Conservation (phyloP, 1,140 invertebrate species). For the Semibalanus balanoides region DNA sequence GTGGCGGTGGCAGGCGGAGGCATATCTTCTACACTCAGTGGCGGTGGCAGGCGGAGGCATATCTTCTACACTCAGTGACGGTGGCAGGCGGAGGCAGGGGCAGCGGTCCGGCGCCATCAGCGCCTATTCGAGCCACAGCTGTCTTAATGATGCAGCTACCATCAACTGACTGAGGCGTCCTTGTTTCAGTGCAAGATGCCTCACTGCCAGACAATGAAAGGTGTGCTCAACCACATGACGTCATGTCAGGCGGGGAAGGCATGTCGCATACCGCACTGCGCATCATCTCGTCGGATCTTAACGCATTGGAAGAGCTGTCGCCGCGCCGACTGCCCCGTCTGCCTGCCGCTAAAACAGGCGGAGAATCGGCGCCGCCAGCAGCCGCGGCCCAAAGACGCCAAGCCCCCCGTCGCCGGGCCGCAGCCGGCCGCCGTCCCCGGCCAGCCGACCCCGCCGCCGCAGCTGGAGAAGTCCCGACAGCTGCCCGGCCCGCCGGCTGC, state of each 20-base stretch:
- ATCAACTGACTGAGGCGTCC: too few relatives aligned
- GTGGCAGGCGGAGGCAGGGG: too few relatives aligned
- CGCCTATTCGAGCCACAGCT: too few relatives aligned
- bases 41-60: too few relatives aligned
- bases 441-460: too few relatives aligned
- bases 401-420: too few relatives aligned
- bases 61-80: too few relatives aligned
- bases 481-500: not conserved
- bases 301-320: conserved; percentile 98
- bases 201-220: conserved; percentile 98
- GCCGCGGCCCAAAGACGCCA: too few relatives aligned
- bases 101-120: too few relatives aligned
- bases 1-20: too few relatives aligned
- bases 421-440: not conserved
- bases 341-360: conserved; percentile 89
- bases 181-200: conserved; percentile 62
- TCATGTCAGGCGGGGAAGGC: conserved; percentile 85
- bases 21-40: too few relatives aligned
- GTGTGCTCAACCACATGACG: conserved; percentile 97
- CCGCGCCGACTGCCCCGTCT: conserved; percentile 89
- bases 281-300: conserved; percentile 95
- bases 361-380: conserved; percentile 37
- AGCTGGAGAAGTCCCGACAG: conserved; percentile 1
- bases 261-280: conserved; percentile 86
- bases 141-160: too few relatives aligned